phyloP scores from a whole-genome alignment of 2,113 vertebrate genomes.

The Trogon melanurus region DNA sequence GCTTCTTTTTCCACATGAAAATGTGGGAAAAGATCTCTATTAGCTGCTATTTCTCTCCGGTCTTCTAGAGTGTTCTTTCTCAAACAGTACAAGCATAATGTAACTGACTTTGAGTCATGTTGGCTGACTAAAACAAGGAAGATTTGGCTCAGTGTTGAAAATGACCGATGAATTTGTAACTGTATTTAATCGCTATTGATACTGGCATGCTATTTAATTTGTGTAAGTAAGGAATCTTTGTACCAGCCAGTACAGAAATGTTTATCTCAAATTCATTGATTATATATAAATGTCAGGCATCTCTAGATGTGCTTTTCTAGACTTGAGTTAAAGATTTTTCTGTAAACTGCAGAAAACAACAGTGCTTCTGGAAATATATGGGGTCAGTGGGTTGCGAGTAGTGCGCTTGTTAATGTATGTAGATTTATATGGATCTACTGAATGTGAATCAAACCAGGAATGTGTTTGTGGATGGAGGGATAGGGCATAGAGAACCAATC shows the following conservation, averaged over 20 bases:
- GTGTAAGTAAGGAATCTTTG: neutral
- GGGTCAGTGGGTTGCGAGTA: neutral
- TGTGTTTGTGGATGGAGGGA: neutral
- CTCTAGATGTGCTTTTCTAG: neutral
- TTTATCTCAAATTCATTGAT: neutral
- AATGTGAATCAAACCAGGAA: neutral
- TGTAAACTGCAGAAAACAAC: neutral
- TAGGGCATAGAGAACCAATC: neutral
- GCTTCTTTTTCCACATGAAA: neutral
- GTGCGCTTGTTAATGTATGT: neutral
- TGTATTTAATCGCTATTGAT: neutral
- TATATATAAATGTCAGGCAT: neutral
- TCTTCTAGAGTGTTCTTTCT: conserved; percentile 8
- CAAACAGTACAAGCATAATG: neutral
- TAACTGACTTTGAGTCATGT: conserved; percentile 2
- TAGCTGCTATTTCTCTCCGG: neutral
- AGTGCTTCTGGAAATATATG: neutral
- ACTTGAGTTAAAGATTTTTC: neutral
- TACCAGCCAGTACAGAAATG: neutral
- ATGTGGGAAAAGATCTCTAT: neutral
- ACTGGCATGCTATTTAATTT: neutral
- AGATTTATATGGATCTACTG: neutral
- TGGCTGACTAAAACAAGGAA: neutral
- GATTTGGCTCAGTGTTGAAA: neutral
- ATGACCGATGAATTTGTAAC: neutral